These are phyloP conservation scores for Saguinus midas DNA, from an alignment of 2,113 vertebrate genomes.

Conservation along the genomic window DNA sequence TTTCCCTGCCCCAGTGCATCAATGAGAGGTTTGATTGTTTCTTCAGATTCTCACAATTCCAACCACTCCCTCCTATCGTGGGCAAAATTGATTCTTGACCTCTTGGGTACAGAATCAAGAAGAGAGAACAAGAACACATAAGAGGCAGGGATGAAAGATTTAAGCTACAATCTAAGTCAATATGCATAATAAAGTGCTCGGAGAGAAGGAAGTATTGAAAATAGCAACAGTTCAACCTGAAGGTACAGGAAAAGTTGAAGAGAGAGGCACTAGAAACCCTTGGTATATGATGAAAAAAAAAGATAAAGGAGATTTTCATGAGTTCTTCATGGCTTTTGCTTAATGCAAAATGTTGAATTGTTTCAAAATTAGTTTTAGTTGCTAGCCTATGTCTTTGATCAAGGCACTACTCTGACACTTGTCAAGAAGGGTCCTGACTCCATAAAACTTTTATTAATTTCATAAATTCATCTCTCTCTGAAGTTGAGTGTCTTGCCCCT, in stretches of 20 bases:
- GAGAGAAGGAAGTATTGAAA: background rate
- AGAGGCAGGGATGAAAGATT: background rate
- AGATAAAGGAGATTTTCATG: background rate
- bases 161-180: background rate
- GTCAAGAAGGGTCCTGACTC: background rate
- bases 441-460: conserved; percentile 40
- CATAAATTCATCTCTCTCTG: conserved; percentile 42
- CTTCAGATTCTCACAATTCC: background rate
- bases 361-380: conserved; percentile 50
- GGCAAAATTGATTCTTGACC: background rate
- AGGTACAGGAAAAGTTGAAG: background rate
- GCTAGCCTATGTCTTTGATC: background rate
- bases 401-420: conserved; percentile 5
- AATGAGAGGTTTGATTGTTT: conserved; percentile 12
- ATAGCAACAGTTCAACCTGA: background rate
- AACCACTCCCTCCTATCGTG: background rate
- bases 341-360: conserved; percentile 4
- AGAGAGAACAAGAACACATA: background rate
- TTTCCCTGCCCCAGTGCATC: background rate
- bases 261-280: background rate
- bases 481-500: conserved; percentile 39
- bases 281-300: background rate
- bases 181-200: background rate
- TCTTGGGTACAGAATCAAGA: conserved; percentile 12
- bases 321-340: conserved; percentile 24